Evolutionary conservation across 2,113 vertebrate genomes (phyloP), one percentile per base, ranked within the genome.

Genomic region (Jaculus jaculus): DNA sequence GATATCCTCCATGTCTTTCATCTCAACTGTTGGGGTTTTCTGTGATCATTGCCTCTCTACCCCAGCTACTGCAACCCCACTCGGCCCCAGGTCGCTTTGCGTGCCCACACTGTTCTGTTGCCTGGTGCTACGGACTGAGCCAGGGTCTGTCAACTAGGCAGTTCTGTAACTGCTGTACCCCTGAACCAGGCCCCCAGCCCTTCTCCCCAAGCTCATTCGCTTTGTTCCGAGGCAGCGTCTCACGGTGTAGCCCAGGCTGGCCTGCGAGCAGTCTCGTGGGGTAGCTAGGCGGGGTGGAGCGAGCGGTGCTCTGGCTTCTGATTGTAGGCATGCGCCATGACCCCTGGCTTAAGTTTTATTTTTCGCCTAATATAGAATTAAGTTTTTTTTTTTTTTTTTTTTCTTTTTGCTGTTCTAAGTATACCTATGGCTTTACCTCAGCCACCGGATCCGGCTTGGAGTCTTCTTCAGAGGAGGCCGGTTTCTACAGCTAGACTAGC

Each of bases 321-420:
- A 39, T 30, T 65, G 66, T 54, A 26, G n/a, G n/a, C n/a, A n/a
- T n/a, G n/a, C n/a, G n/a, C n/a, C 63, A 69, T 34, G 61, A 84
- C 5, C 0, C 80, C 26, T 10, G 6, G 32, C 30, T 91, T 68
- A 18, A 54, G 60, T 79, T 91, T 91, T 85, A 82, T 54, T 89
- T 94, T 96, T 91, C 23, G 75, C 65, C 24, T 73, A 84, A 84
- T 8, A 71, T 63, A 86, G 66, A n/a, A n/a, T n/a, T n/a, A n/a
- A n/a, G n/a, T n/a, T n/a, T n/a, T n/a, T n/a, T n/a, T n/a, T n/a
- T n/a, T n/a, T n/a, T 39, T 85, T 95, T 94, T 81, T 39, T 82
- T 84, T 89, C 92, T 92, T 73, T 93, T 92, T 92, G 42, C 58
- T 92, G 3, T 91, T 87, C 78, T 86, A 54, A 80, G 13, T 87